Evolutionary conservation across 1,140 invertebrate species (phyloP).

Genomic region (Listronotus bonariensis): DNA sequence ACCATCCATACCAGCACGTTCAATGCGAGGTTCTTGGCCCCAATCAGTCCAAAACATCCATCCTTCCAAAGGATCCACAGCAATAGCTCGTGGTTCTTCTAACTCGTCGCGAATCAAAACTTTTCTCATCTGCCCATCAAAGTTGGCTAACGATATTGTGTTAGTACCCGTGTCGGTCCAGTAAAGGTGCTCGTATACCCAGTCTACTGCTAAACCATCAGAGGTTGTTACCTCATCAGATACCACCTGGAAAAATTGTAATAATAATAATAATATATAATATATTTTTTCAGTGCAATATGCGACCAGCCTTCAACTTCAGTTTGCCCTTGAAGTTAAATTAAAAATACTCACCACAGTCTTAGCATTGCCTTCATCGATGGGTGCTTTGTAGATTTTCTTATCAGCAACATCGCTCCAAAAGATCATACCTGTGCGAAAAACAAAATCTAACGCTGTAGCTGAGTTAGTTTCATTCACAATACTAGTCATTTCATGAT

Average conservation of each 20-base stretch:
- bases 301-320: background rate
- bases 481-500: slow-evolving; percentile 87
- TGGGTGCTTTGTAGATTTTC: slow-evolving; percentile 90
- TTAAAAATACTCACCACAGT: slow-evolving; percentile 65
- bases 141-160: slow-evolving; percentile 86
- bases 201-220: slow-evolving; percentile 94
- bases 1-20: slow-evolving; percentile 94
- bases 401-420: slow-evolving; percentile 92
- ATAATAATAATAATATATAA: background rate
- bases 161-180: slow-evolving; percentile 94
- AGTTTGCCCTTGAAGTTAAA: background rate
- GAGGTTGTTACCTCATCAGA: slow-evolving; percentile 83
- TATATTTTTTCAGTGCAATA: background rate
- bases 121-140: slow-evolving; percentile 88
- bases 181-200: slow-evolving; percentile 96
- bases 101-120: slow-evolving; percentile 81
- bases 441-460: slow-evolving; percentile 87
- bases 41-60: slow-evolving; percentile 99
- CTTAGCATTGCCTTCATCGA: slow-evolving; percentile 85
- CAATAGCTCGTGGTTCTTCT: slow-evolving; percentile 94
- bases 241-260: slow-evolving; percentile 56
- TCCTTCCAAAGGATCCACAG: slow-evolving; percentile 92
- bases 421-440: slow-evolving; percentile 88
- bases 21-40: slow-evolving; percentile 90
- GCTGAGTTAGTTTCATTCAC: slow-evolving; percentile 86